Conservation (phyloP, 2,113 vertebrate genomes). For the Spermophilus dauricus region DNA sequence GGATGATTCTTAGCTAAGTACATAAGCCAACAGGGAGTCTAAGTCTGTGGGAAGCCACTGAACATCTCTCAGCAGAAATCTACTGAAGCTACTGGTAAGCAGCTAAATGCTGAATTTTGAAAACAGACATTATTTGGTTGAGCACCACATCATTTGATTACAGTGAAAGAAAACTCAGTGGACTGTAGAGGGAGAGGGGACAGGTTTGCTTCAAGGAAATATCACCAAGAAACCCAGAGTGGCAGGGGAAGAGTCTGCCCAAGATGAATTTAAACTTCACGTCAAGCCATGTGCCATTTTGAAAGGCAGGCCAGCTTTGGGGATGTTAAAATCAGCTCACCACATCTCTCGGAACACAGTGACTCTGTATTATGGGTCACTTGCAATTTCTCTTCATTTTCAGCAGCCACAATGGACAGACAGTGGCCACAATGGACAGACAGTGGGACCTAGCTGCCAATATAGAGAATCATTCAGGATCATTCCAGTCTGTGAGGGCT, state of each 20-base stretch:
- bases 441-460: background rate
- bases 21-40: background rate
- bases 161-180: background rate
- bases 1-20: conserved; percentile 12
- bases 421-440: background rate
- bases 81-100: background rate
- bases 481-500: background rate
- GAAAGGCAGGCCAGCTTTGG: background rate
- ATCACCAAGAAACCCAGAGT: background rate
- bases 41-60: background rate
- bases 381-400: conserved; percentile 8
- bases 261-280: background rate
- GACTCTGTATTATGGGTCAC: background rate
- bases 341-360: conserved; percentile 10
- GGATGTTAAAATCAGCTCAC: conserved; percentile 43
- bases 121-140: background rate
- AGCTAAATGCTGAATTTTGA: background rate
- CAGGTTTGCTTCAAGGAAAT: background rate
- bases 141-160: background rate
- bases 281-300: background rate
- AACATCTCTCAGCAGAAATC: background rate
- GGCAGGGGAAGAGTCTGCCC: background rate
- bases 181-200: background rate
- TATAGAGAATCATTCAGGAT: background rate
- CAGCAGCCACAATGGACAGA: background rate